Base-by-base conservation (phyloP, 1,140 invertebrate species). In the Diorhabda sublineata region DNA sequence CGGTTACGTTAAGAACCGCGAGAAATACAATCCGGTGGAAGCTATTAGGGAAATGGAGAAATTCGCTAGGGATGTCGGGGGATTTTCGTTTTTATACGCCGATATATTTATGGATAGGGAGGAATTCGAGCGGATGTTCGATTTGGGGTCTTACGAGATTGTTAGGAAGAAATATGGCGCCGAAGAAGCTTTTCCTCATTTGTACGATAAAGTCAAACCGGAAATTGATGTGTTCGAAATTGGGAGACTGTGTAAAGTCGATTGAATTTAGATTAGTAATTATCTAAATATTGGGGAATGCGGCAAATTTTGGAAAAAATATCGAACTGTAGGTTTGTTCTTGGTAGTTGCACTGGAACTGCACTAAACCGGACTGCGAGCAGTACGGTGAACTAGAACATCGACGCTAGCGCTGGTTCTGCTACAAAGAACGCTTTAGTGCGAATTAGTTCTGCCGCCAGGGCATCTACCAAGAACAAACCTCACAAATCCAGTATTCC, bases 201-300 rank as follows among this genome's bases (percentile, higher is more conserved):
- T 80, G 11, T 80, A 78, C 62, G 76, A 90, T 71, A 84, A 90
- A 76, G 86, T 89, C 3, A 83, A 89, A 71, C 89, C 89, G 2
- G 89, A 90, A 80, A 86, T 90, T 58, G 86, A 91, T 77, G 88
- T 91, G 7, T 85, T 89, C 71, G 79, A 84, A 76, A 83, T 90
- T 44, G 88, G 87, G 3, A 84, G 81, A 74, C 67, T 82, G 64
- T 82, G 81, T 68, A 68, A 73, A 67, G 74, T 73, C 41, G 58
- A 60, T 5, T 42, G 52, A 56, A 26, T 26, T 26, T 26, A 26
- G 26, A 26, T 26, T 26, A 26, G 26, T 26, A 26, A 26, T 26
- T 26, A 1, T 26, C 26, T 26, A 26, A 26, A 26, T 26, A 26
- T 26, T 26, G 26, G 26, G 26, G 26, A 26, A 26, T 26, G 1